A percentile compares a stretch with the other conserved stretches of the same genome.
Evolutionary conservation across 2,888 invertebrate species (phyloP).

Genomic region (Latrodectus hesperus): DNA sequence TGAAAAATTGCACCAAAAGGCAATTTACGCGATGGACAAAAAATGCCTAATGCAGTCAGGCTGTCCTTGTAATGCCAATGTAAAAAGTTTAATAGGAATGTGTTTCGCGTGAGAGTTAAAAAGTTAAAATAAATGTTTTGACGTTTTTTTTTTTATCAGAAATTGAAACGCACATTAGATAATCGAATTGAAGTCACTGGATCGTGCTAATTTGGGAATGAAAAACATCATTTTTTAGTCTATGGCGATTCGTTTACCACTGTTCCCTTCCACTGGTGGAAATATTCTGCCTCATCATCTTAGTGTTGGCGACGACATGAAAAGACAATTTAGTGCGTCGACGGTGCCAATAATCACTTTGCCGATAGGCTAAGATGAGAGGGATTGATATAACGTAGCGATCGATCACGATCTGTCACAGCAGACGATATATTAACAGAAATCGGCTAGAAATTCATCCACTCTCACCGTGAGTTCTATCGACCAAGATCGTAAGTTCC

Average conservation of each 20-base stretch:
- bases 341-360: conserved; percentile 52
- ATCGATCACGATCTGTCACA: conserved; percentile 40
- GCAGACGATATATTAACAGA: conserved; percentile 38
- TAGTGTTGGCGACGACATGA: not conserved
- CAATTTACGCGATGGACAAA: too few species aligned
- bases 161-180: not conserved
- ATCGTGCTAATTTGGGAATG: not conserved
- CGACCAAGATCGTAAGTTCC: too few species aligned
- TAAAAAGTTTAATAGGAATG: too few species aligned
- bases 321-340: not conserved
- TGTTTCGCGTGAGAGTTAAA: too few species aligned
- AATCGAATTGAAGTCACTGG: not conserved
- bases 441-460: not conserved
- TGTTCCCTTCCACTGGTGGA: conserved; percentile 13
- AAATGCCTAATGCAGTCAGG: too few species aligned
- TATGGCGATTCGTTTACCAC: conserved; percentile 19
- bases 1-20: too few species aligned
- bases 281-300: not conserved
- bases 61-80: too few species aligned
- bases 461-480: too few species aligned
- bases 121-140: not conserved
- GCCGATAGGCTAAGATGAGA: conserved; percentile 56
- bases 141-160: not conserved
- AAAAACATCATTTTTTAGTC: not conserved
- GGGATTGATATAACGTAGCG: conserved; percentile 15